These are phyloP conservation scores for Aepyceros melampus DNA, from an alignment of 2,113 vertebrate species.

Conservation along the genomic window DNA sequence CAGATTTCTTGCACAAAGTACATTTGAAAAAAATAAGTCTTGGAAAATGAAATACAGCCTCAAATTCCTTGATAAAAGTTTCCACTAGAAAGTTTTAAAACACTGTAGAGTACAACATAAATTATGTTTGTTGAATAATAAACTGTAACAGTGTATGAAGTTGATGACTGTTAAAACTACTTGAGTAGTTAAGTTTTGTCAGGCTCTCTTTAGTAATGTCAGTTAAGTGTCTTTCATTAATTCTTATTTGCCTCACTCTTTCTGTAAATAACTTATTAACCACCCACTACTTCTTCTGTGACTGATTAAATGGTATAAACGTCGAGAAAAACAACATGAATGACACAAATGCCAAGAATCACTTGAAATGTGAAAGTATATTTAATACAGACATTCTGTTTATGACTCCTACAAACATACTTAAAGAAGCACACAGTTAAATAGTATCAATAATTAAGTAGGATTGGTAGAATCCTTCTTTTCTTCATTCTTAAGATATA, in stretches of 20 bases:
- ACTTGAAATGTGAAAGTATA: slow-evolving; percentile 61
- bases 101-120: not conserved
- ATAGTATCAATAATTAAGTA: slow-evolving; percentile 38
- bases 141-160: slow-evolving; percentile 3
- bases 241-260: slow-evolving; percentile 60
- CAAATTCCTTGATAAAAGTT: not conserved
- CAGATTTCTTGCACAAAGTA: not conserved
- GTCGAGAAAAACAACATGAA: slow-evolving; percentile 53
- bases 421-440: not conserved
- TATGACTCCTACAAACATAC: not conserved
- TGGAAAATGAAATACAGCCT: not conserved
- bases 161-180: slow-evolving; percentile 9
- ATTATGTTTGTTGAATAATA: slow-evolving; percentile 37
- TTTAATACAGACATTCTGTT: slow-evolving; percentile 33
- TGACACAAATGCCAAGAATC: slow-evolving; percentile 61
- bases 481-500: not conserved
- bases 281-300: slow-evolving; percentile 54
- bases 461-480: not conserved
- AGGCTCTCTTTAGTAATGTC: slow-evolving; percentile 51
- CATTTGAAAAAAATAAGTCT: not conserved
- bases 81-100: slow-evolving; percentile 35
- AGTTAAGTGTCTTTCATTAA: slow-evolving; percentile 47
- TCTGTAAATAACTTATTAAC: slow-evolving; percentile 68
- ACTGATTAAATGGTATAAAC: slow-evolving; percentile 56
- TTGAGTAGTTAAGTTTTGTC: slow-evolving; percentile 51